Conservation (phyloP, 2,797 vertebrate species). For the Naso thynnoides region DNA sequence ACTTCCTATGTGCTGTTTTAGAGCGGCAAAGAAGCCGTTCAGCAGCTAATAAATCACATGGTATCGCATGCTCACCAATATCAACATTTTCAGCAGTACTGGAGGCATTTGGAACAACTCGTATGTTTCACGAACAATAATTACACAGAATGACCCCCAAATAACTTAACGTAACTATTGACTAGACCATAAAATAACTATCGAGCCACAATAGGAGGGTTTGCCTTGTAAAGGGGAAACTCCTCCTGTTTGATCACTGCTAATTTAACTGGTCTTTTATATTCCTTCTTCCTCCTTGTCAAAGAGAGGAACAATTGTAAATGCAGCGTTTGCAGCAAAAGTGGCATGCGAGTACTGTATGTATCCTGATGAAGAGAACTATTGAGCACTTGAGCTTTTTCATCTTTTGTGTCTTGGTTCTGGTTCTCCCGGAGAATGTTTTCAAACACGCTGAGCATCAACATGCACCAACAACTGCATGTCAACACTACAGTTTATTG, state of each 20-base stretch:
- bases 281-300: background rate
- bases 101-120: no score
- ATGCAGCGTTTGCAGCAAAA: background rate
- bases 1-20: no score
- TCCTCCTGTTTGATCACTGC: background rate
- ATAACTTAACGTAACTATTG: background rate
- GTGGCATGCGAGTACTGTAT: background rate
- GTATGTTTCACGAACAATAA: background rate
- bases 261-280: no score
- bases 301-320: background rate
- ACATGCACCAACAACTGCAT: background rate
- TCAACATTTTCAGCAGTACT: no score
- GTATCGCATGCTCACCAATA: no score
- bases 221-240: slow-evolving; percentile 1
- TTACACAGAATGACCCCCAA: background rate
- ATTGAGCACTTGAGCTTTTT: background rate
- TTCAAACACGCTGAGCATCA: background rate
- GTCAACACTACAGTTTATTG: background rate
- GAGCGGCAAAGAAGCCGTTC: no score
- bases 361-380: no score
- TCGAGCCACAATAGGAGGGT: background rate
- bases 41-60: no score
- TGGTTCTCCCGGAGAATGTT: background rate
- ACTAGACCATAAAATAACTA: no score
- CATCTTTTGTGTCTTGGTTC: background rate